Conservation (phyloP, 2,888 invertebrate genomes). For the Hecatera dysodea region DNA sequence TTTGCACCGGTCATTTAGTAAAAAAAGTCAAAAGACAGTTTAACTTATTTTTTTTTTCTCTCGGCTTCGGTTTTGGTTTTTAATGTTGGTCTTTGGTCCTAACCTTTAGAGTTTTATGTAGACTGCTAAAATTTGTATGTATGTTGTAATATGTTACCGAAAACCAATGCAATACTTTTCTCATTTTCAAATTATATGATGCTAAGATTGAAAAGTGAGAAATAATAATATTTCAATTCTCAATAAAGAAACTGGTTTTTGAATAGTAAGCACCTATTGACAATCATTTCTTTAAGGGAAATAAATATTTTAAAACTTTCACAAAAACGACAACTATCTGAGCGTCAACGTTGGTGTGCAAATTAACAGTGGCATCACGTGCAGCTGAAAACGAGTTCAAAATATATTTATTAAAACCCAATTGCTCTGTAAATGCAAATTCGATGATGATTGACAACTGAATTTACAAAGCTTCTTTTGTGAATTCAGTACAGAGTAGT, state of each 20-base stretch:
- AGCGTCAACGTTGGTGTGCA: not conserved
- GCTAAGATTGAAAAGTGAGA: not conserved
- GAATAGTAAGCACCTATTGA: not conserved
- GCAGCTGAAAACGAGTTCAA: not conserved
- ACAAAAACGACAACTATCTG: not conserved
- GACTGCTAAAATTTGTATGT: too few relatives aligned
- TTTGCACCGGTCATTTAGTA: not conserved
- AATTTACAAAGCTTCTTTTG: too few relatives aligned
- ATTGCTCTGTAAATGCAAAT: not conserved
- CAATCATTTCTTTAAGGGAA: not conserved
- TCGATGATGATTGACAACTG: not conserved
- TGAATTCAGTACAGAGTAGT: not conserved
- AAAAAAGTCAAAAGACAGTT: too few relatives aligned
- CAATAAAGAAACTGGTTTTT: not conserved
- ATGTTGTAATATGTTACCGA: too few relatives aligned
- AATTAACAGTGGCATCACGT: not conserved
- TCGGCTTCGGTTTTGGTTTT: too few relatives aligned
- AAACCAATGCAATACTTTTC: too few relatives aligned
- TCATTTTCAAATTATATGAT: too few relatives aligned
- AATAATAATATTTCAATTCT: not conserved
- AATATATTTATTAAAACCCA: not conserved
- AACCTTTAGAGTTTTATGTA: too few relatives aligned
- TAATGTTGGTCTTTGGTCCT: too few relatives aligned
- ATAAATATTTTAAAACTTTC: not conserved
- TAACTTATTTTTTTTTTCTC: too few relatives aligned